Evolutionary conservation across 2,113 vertebrate genomes (phyloP).

Genomic region (Platanista minor): DNA sequence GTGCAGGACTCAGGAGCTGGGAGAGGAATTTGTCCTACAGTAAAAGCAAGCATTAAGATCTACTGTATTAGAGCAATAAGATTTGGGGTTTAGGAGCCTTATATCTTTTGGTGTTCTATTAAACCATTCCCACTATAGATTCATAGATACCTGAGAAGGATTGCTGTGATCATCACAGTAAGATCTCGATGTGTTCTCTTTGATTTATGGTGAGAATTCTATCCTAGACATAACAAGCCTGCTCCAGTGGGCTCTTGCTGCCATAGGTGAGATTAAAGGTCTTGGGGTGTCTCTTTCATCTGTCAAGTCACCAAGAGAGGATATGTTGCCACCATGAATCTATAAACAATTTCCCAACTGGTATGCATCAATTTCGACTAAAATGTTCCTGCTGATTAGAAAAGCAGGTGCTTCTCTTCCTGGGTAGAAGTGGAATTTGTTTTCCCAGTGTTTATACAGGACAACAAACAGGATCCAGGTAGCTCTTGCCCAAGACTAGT

Average conservation of each 20-base stretch:
- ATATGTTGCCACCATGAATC: background rate
- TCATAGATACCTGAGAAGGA: background rate
- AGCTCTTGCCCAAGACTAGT: constrained; percentile 21
- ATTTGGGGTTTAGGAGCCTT: background rate
- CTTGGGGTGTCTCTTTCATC: background rate
- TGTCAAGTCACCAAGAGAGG: background rate
- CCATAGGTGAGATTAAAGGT: constrained; percentile 14
- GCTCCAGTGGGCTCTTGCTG: background rate
- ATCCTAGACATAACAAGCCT: constrained; percentile 34
- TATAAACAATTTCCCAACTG: constrained; percentile 47
- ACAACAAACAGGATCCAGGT: constrained; percentile 39
- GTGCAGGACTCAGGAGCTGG: background rate
- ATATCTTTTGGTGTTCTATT: background rate
- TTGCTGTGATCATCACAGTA: background rate
- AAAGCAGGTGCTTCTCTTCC: constrained; percentile 51
- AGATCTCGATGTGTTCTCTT: background rate
- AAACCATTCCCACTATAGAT: background rate
- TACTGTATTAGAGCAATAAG: background rate
- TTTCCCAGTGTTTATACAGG: background rate
- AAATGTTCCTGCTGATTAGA: background rate
- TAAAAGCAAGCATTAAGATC: background rate
- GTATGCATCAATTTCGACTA: background rate
- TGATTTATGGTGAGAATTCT: constrained; percentile 21
- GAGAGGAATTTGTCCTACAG: background rate
- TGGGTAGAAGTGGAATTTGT: constrained; percentile 42